phyloP scores from a whole-genome alignment of 2,888 invertebrate species.

The Clostera curtula region DNA sequence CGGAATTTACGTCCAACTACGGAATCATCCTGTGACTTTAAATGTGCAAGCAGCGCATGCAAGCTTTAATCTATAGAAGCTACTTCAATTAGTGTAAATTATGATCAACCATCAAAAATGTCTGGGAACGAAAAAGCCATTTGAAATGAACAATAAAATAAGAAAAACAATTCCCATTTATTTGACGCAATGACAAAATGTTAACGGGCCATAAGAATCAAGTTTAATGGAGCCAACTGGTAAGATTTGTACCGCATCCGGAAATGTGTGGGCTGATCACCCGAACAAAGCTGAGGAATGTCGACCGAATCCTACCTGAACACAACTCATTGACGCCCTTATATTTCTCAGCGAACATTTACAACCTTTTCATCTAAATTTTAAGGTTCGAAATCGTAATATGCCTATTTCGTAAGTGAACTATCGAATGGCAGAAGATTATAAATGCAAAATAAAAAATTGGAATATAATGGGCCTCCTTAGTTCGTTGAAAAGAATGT shows the following conservation, averaged over 20 bases:
- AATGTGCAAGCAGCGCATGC: too few species aligned
- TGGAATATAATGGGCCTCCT: slow-evolving; percentile 6
- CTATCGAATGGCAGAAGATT: slow-evolving; percentile 6
- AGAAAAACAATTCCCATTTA: slow-evolving; percentile 7
- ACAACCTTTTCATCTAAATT: slow-evolving; percentile 4
- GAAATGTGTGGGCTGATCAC: slow-evolving; percentile 54
- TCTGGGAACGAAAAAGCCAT: too few species aligned
- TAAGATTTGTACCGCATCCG: slow-evolving; percentile 47
- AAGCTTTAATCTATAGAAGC: too few species aligned
- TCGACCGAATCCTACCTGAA: slow-evolving; percentile 50
- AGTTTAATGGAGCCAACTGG: slow-evolving; percentile 29
- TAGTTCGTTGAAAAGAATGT: slow-evolving; percentile 12
- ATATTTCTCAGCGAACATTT: slow-evolving; percentile 4
- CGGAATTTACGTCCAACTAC: too few species aligned
- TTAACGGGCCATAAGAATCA: slow-evolving; percentile 32
- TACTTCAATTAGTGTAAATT: too few species aligned
- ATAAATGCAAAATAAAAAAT: slow-evolving; percentile 15
- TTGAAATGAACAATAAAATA: too few species aligned
- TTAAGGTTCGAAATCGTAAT: slow-evolving; percentile 10
- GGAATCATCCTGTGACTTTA: too few species aligned
- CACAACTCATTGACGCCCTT: slow-evolving; percentile 18
- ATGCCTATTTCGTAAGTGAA: background rate
- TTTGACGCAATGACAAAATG: slow-evolving; percentile 22
- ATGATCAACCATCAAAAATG: too few species aligned
- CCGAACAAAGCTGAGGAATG: slow-evolving; percentile 61